phyloP scores from a whole-genome alignment of 2,797 vertebrate species.

The Coranthus polyacanthus region DNA sequence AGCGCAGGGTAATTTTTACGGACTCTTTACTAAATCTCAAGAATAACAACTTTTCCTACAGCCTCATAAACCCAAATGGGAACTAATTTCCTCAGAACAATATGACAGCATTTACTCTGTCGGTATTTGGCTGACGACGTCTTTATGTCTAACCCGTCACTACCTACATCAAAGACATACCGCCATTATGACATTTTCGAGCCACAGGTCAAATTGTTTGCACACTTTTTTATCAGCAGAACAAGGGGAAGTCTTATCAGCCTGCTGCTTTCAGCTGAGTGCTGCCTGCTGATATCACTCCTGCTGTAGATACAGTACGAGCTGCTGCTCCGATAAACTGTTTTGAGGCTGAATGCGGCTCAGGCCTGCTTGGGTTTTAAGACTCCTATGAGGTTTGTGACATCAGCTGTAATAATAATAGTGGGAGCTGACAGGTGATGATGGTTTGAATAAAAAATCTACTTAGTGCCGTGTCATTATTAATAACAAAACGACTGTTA shows the following conservation, averaged over 20 bases:
- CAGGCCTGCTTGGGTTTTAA: not conserved
- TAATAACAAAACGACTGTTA: too few relatives aligned
- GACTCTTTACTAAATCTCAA: not conserved
- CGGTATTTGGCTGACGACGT: too few relatives aligned
- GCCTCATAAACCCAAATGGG: not conserved
- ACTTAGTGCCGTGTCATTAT: too few relatives aligned
- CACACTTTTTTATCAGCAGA: conserved; percentile 30
- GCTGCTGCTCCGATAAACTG: not conserved
- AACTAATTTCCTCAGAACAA: too few relatives aligned
- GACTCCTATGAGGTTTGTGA: too few relatives aligned
- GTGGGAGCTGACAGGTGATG: too few relatives aligned
- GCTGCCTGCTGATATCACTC: conserved; percentile 6
- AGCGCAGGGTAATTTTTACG: too few relatives aligned
- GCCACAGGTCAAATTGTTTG: not conserved
- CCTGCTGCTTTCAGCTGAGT: conserved; percentile 21
- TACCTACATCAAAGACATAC: not conserved
- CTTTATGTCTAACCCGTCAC: not conserved
- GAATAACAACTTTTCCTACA: not conserved
- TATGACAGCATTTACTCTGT: too few relatives aligned
- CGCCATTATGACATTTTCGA: not conserved
- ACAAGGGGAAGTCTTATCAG: conserved; percentile 41
- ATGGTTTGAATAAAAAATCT: too few relatives aligned
- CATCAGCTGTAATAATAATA: too few relatives aligned
- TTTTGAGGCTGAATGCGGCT: not conserved
- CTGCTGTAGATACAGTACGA: conserved; percentile 3